Evolutionary conservation across 2,797 vertebrate genomes (phyloP), one percentile per base, ranked within the genome.

Genomic region (Platyrinchus mystaceus): DNA sequence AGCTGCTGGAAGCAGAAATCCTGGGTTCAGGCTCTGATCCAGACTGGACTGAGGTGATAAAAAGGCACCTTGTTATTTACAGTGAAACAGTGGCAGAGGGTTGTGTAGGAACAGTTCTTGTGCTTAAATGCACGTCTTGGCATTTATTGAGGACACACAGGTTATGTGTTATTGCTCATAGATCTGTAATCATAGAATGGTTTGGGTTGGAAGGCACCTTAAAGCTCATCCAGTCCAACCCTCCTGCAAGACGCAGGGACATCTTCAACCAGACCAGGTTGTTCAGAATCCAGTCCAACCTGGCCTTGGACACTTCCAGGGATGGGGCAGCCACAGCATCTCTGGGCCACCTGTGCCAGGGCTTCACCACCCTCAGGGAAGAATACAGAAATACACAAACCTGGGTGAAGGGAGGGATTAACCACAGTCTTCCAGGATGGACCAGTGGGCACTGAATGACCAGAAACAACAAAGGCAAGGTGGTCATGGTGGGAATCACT

Each of bases 1-100:
- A 75, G 58, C n/a, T 73, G 63, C 37, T 67, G 53, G 83, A 73
- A 95, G 70, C 88, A 92, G 83, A 82, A 92, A 78, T 87, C 52
- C 22, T 4, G 32, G 18, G 21, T 46, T 63, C 34, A 4, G 67
- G 15, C 67, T 92, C 56, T 10, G 41, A 19, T 60, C 63, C 46
- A 30, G 21, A 3, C 4, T 1, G 74, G 89, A 16, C 14, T 5
- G 4, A 47, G 34, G 34, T n/a, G 70, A 36, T 47, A 11, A 41
- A 84, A 69, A 50, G 9, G 14, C 3, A 4, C 34, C 17, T 21
- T 16, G 7, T 39, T 50, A 5, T 28, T 66, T 14, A 27, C 10
- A 26, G 58, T 7, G 53, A 79, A 66, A 58, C 10, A 39, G 7
- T 32, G 43, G 44, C 9, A 86, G 34, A 62, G 67, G 53, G 44